Percentiles rank a stretch among this genome's conserved stretches.
These are phyloP conservation scores for Lepetodrilus schrolli DNA, from an alignment of 2,888 invertebrate genomes.

Conservation along the genomic window DNA sequence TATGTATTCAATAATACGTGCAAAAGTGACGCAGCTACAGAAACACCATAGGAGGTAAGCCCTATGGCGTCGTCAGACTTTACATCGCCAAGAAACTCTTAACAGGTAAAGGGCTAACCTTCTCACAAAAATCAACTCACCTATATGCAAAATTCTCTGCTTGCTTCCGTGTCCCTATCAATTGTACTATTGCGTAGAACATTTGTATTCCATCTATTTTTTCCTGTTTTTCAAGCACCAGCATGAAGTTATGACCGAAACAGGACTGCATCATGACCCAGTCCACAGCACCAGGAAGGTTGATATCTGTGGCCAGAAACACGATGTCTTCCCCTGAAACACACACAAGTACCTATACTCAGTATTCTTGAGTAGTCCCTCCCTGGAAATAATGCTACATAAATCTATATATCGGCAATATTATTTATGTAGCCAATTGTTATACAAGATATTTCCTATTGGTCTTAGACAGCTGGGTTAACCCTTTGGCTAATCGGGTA, in stretches of 20 bases:
- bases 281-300: constrained; percentile 98
- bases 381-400: no score
- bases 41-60: no score
- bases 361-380: no score
- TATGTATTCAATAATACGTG: not conserved
- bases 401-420: no score
- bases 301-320: constrained; percentile 99
- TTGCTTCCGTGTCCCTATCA: constrained; percentile 98
- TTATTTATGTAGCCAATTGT: no score
- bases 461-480: no score
- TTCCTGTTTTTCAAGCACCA: constrained; percentile 92
- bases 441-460: no score
- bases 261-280: constrained; percentile 99
- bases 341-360: no score
- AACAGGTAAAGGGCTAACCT: no score
- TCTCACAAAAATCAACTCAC: constrained; percentile 77
- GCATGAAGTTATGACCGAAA: constrained; percentile 99
- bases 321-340: constrained; percentile 94
- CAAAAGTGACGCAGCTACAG: not conserved
- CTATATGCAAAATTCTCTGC: constrained; percentile 98
- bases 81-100: no score
- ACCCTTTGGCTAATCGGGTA: no score
- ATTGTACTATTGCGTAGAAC: constrained; percentile 93
- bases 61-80: no score
- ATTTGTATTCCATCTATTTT: constrained; percentile 87